Evolutionary conservation across 1,140 invertebrate species (phyloP).

Genomic region (Leptinotarsa defecta): DNA sequence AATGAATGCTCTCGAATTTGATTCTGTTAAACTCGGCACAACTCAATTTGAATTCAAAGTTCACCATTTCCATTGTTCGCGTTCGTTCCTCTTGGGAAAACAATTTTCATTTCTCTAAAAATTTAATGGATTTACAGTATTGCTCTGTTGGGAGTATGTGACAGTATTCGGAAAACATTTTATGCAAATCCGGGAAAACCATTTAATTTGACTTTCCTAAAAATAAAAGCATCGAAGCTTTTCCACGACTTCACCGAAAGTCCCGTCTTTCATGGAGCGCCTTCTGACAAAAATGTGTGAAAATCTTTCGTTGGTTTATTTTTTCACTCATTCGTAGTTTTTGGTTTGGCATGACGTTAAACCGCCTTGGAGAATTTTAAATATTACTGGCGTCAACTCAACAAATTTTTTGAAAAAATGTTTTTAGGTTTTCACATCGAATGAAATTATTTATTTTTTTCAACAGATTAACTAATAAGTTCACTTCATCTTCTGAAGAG

Average conservation of each 20-base stretch:
- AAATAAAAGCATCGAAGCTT: not conserved
- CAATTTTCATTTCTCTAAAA: slow-evolving; percentile 9
- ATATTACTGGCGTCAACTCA: no score
- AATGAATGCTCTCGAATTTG: not conserved
- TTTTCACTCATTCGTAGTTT: no score
- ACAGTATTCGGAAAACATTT: slow-evolving; percentile 6
- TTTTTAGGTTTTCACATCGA: no score
- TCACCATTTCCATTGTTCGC: slow-evolving; percentile 3
- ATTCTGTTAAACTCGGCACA: not conserved
- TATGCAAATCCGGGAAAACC: not conserved
- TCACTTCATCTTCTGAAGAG: no score
- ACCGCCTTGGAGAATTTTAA: no score
- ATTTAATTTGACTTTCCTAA: slow-evolving; percentile 3
- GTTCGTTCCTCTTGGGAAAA: not conserved
- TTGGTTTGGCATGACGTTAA: no score
- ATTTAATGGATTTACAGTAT: slow-evolving; percentile 9
- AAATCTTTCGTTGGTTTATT: no score
- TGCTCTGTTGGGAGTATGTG: slow-evolving; percentile 5
- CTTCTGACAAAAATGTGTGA: no score
- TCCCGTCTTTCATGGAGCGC: no score
- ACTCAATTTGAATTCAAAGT: slow-evolving; percentile 3
- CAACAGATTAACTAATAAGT: no score
- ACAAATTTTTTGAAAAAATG: no score
- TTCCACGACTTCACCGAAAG: not conserved
- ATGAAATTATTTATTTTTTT: no score